Base-by-base conservation (phyloP, 2,888 invertebrate species). In the Drosophila mimetica region DNA sequence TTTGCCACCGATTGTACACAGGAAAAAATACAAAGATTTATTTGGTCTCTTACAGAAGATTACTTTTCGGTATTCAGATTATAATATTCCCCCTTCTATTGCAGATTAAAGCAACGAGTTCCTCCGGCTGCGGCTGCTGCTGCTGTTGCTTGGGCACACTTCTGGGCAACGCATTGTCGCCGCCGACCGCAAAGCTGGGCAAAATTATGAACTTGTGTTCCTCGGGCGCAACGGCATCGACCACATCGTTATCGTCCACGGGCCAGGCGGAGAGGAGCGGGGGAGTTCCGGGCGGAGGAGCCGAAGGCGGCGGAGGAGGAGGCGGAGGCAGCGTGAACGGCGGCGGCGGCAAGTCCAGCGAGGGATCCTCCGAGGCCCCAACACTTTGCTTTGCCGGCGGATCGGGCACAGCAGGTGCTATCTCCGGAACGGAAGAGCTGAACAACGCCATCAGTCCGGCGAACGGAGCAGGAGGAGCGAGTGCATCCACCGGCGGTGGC, bases 201-300 rank as follows among this genome's bases (percentile, higher is more conserved):
- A 90, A 90, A 91, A 91, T 90, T 90, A 91, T 91, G 91, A 91
- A 91, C 90, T 90, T 91, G 90, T 91, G 91, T 77, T 91, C 91
- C 65, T 91, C 91, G 69, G 85, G 91, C 83, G 90, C 90, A 78
- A 90, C 90, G 73, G 90, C 90, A 82, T 90, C 90, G 65, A 86
- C 81, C 74, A 83, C 88, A 76, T 89, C 90, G 59, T 67, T 90
- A 78, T 86, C 90, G 77, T 90, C 90, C 59, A 84, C 81, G 58
- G 89, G 81, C 47, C 75, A 85, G 54, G 66, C 61, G 42, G 89
- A 82, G 34, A 75, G 74, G 70, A 84, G 79, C 81, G 80, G 74
- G 25, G 77, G 82, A 44, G 79, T 79, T 47, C 74, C 82, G 48
- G 59, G 71, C 14, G 67, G 53, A 20, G 55, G 55, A 13, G 74